Evolutionary conservation across 1,140 invertebrate genomes (phyloP), one percentile per base, ranked within the genome.

Genomic region (Heterodera schachtii): DNA sequence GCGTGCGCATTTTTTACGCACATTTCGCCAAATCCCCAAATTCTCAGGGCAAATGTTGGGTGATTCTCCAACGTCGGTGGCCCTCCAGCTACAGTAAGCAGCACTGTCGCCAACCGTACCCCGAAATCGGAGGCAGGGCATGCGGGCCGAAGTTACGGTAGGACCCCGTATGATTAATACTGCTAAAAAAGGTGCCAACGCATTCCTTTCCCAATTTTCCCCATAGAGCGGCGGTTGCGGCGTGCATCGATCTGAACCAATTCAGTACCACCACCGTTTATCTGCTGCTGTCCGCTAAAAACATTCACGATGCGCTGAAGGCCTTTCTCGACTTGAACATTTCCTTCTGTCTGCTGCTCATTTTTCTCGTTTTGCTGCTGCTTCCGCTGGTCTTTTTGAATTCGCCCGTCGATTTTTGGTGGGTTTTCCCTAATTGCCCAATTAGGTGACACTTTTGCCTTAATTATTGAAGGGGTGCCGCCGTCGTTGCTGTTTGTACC

Each of bases 391-490:
- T 93, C 84, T 93, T 93, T 91, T 91, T 94, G 3, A 93, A 93
- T 52, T 93, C 93, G 7, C 94, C 94, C 2, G 93, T 93, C 87
- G 93, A 94, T 84, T 94, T 94, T 89, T 92, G 93, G 93, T 90
- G 91, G 44, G 21, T 11, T 82, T 47, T 47, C n/a, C 41, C 9
- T 67, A 82, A n/a, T 80, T 46, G 31, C 31, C 31, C 31, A 52
- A 43, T 77, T 13, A 64, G 16, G 31, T 1, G 31, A 31, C 31
- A 31, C 31, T 31, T 31, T 64, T 64, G 94, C 44, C 91, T 93
- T 81, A 73, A 85, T 94, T 89, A 93, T 66, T 84, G 89, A 64
- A 83, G 82, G 83, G 82, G 86, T 79, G 87, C 66, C 74, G 82
- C 86, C 71, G 86, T 83, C 64, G 83, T 85, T 69, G 87, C 78